Percentiles rank a stretch among this genome's conserved stretches.
Conservation (phyloP, 2,888 invertebrate genomes). For the Cheiracanthium punctorium region DNA sequence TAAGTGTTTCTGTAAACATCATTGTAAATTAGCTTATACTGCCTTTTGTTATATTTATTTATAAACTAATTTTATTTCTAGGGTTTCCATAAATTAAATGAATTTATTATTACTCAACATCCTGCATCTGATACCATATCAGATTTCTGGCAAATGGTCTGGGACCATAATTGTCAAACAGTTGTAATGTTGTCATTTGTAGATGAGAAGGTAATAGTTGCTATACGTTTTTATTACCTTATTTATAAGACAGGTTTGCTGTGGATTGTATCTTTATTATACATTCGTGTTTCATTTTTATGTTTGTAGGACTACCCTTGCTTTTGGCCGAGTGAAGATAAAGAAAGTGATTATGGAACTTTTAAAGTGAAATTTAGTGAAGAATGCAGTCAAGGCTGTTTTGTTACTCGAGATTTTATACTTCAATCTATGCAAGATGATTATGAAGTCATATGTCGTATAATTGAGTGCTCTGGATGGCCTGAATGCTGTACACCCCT, state of each 20-base stretch:
- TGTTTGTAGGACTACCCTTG: conserved; percentile 73
- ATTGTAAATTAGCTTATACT: background rate
- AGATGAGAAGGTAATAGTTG: conserved; percentile 80
- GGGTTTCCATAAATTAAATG: conserved; percentile 68
- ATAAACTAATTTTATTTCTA: conserved; percentile 20
- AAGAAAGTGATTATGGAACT: conserved; percentile 73
- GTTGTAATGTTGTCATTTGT: conserved; percentile 86
- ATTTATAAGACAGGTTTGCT: too few species aligned
- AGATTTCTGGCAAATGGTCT: conserved; percentile 96
- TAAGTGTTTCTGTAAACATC: conserved; percentile 23
- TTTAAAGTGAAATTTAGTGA: conserved; percentile 73
- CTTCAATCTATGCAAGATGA: conserved; percentile 88
- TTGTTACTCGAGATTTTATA: conserved; percentile 76
- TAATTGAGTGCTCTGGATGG: conserved; percentile 91
- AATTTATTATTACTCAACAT: conserved; percentile 90
- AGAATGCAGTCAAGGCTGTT: conserved; percentile 76
- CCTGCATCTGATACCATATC: conserved; percentile 86
- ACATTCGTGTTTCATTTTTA: background rate
- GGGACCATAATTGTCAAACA: conserved; percentile 95
- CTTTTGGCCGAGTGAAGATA: conserved; percentile 74
- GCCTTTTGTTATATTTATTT: background rate
- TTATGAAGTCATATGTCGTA: conserved; percentile 92
- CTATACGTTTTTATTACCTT: too few species aligned
- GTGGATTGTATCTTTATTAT: too few species aligned
- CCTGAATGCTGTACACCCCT: conserved; percentile 82